phyloP scores from a whole-genome alignment of 2,113 vertebrate species.

The Oryzias melastigma region DNA sequence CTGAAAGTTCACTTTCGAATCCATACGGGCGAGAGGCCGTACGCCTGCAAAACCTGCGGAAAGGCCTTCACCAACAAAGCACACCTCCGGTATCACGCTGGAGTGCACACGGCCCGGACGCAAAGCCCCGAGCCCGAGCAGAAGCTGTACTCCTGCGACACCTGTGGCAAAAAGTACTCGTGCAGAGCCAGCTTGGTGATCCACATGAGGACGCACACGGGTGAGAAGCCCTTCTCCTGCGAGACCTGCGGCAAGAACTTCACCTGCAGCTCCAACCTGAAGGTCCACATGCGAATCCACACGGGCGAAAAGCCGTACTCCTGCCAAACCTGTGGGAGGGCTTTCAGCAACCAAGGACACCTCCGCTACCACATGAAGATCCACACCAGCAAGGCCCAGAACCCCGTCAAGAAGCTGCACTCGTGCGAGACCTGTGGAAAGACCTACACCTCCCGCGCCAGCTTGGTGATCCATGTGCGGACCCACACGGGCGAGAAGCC shows the following conservation, averaged over 20 bases:
- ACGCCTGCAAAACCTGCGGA: not conserved
- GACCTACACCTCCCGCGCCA: not conserved
- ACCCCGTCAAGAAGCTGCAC: not conserved
- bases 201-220: constrained; percentile 1
- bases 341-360: not conserved
- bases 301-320: not conserved
- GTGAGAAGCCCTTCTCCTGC: not conserved
- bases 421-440: not conserved
- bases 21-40: not conserved
- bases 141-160: not conserved
- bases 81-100: not conserved
- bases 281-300: not conserved
- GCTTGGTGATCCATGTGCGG: not conserved
- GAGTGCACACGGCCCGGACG: not conserved
- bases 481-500: not conserved
- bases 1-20: not conserved
- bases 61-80: not conserved
- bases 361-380: not conserved
- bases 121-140: not conserved
- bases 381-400: not conserved
- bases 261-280: not conserved
- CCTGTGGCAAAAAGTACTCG: not conserved
- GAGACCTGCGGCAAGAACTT: not conserved
- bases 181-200: not conserved
- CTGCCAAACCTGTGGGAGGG: not conserved